Base-by-base conservation (phyloP, 1,140 invertebrate genomes). In the Scaptomyza montana region DNA sequence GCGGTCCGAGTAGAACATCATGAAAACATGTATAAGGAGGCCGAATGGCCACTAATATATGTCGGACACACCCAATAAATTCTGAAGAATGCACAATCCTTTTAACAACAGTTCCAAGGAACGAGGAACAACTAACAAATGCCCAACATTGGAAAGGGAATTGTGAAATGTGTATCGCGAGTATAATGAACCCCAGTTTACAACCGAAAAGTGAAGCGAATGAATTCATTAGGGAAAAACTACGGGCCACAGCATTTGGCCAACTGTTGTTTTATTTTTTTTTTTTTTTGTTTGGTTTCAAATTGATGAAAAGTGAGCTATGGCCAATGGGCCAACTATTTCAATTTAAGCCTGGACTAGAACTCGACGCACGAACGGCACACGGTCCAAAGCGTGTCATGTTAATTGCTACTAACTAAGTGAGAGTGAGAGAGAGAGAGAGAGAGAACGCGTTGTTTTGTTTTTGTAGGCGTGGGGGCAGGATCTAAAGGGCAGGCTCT, bases 191-290 rank as follows among this genome's bases (percentile, higher is more conserved):
- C 84, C 77, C 84, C 68, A 77, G 71, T 78, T 81, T 87, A 87
- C 63, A 68, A 72, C 76, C 84, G 65, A 80, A 89, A 82, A 87
- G 73, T 87, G 84, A 89, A 89, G 73, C 79, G 79, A 89, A 89
- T 89, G 84, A 89, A 89, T 89, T 89, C 84, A 89, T 89, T 89
- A 89, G 84, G 84, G 84, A 89, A 87, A 36, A 89, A 84, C 79
- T 71, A 63, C 73, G 77, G 77, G 81, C 43, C 28, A 47, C 33
- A 25, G 56, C 80, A 77, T 65, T 86, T 77, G 81, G 64, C 81
- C 81, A 85, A 86, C 81, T 85, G 80, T 85, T 85, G 77, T 85
- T 78, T 70, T 45, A 50, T 61, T 55, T 59, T 36, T 9, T 70
- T 45, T 54, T 61, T 55, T 59, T 36, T 9, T 86, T 85, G 74